Evolutionary conservation across 1,140 invertebrate species (phyloP), one percentile per base, ranked within the genome.

Genomic region (Drusus annulatus): DNA sequence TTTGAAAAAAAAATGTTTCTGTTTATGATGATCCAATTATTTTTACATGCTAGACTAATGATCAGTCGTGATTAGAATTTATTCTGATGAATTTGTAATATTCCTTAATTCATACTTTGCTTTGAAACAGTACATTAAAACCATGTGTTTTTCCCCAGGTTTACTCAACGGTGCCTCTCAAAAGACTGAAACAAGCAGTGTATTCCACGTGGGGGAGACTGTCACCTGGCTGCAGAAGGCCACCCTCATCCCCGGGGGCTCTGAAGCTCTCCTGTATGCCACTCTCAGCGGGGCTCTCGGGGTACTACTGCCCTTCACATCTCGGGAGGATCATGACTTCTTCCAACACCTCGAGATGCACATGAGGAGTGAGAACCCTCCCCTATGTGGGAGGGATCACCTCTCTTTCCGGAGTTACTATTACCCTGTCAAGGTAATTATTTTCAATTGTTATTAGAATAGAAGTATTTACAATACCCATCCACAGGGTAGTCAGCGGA

Each of bases 261-360:
- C 96, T 7, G 98, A 99, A 87, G 97, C 96, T 3, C 88, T 99
- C 0, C 94, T 99, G 0, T 99, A 99, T 85, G 96, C 98, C 0
- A 99, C 98, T 0, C 85, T 99, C 0, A 98, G 96, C 81, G 99
- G 99, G 13, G 94, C 96, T 6, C 95, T 99, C 1, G 99, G 98
- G 1, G 98, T 99, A 51, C 90, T 99, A 4, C 96, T 99, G 13
- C 98, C 99, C 0, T 99, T 99, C 84, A 98, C 98, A 0, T 98
- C 98, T 31, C 95, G 98, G 85, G 98, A 99, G 91, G 98, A 99
- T 88, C 97, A 98, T 84, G 98, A 99, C 86, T 99, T 99, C 86
- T 99, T 99, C 90, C 98, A 99, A 88, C 97, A 99, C 91, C 89
- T 99, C 71, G 99, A 99, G 88, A 99, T 99, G 98, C 98, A 99